Evolutionary conservation across 2,797 vertebrate species (phyloP).

Genomic region (Myripristis murdjan): DNA sequence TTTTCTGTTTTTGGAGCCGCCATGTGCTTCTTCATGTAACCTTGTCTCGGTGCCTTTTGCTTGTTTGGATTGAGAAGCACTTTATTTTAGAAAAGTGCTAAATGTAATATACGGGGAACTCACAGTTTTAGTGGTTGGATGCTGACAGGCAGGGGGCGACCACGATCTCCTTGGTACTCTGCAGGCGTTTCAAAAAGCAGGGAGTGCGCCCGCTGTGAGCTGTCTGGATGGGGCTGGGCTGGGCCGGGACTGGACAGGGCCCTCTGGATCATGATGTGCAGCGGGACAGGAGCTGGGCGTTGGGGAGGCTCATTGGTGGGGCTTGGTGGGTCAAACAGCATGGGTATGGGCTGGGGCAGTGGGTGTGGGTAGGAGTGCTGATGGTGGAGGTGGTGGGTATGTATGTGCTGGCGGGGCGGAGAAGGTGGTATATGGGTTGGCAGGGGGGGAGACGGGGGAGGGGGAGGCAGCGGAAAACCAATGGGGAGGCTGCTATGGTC

Average conservation of each 20-base stretch:
- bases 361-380: slow-evolving; percentile 87
- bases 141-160: slow-evolving; percentile 94
- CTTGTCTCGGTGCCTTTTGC: neutral
- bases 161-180: slow-evolving; percentile 87
- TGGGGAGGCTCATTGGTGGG: slow-evolving; percentile 77
- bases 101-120: slow-evolving; percentile 70
- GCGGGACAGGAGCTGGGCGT: slow-evolving; percentile 88
- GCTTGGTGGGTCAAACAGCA: slow-evolving; percentile 85
- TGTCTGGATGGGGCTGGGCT: slow-evolving; percentile 87
- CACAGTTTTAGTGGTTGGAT: slow-evolving; percentile 98
- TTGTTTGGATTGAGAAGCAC: neutral
- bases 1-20: neutral
- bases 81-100: neutral
- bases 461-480: slow-evolving; percentile 81
- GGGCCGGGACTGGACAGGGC: slow-evolving; percentile 94
- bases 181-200: slow-evolving; percentile 91
- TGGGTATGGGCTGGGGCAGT: slow-evolving; percentile 76
- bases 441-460: slow-evolving; percentile 86
- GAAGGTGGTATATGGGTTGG: slow-evolving; percentile 89
- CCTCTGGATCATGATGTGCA: slow-evolving; percentile 98
- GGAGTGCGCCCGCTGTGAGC: slow-evolving; percentile 92
- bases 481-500: slow-evolving; percentile 83
- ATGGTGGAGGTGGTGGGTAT: slow-evolving; percentile 82
- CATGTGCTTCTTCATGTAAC: neutral
- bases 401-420: slow-evolving; percentile 81